Conservation (phyloP, 2,113 vertebrate species). For the Spea multiplicata region DNA sequence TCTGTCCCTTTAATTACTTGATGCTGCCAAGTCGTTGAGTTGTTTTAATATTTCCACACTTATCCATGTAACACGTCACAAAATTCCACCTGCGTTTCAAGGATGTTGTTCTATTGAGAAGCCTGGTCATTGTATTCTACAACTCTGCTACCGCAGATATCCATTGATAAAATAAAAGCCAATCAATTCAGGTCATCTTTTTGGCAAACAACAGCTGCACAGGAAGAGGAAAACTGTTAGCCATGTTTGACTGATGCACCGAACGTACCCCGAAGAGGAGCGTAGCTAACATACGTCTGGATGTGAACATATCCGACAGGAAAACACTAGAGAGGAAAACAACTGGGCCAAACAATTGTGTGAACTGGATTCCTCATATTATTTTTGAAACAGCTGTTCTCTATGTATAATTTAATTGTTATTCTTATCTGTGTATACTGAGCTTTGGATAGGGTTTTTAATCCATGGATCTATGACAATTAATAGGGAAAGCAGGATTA, state of each 20-base stretch:
- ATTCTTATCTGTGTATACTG: neutral
- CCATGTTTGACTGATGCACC: slow-evolving; percentile 60
- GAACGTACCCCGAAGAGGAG: slow-evolving; percentile 50
- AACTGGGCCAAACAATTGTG: slow-evolving; percentile 75
- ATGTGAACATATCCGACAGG: slow-evolving; percentile 65
- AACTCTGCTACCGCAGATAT: slow-evolving; percentile 62
- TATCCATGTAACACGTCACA: slow-evolving; percentile 50
- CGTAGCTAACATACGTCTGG: slow-evolving; percentile 46
- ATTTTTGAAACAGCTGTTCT: slow-evolving; percentile 72
- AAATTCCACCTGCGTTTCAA: slow-evolving; percentile 64
- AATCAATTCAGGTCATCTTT: slow-evolving; percentile 68
- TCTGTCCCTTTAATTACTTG: no score
- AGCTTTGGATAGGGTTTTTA: neutral
- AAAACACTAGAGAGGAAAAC: slow-evolving; percentile 70
- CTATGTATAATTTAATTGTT: slow-evolving; percentile 1
- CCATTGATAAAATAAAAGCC: slow-evolving; percentile 65
- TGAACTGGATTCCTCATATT: slow-evolving; percentile 64
- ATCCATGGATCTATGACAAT: no score
- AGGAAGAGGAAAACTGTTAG: slow-evolving; percentile 78
- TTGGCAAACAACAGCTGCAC: slow-evolving; percentile 80
- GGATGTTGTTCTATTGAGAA: slow-evolving; percentile 62
- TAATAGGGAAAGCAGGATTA: no score
- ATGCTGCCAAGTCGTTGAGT: neutral
- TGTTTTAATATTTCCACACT: neutral
- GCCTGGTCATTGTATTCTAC: slow-evolving; percentile 63